phyloP scores from a whole-genome alignment of 2,113 vertebrate species.

The Upupa epops region DNA sequence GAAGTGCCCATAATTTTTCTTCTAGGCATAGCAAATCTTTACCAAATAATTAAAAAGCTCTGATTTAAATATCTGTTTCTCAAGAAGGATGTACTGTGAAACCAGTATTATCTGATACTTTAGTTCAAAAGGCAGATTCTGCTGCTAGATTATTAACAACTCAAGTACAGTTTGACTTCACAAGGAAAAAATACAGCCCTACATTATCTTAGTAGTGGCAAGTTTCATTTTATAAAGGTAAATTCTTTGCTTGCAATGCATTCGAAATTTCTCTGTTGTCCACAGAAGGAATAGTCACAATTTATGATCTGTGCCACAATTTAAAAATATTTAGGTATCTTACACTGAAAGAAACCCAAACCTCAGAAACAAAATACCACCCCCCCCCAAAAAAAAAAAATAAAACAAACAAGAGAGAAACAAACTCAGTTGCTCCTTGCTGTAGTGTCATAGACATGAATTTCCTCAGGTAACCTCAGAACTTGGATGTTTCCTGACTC shows the following conservation, averaged over 20 bases:
- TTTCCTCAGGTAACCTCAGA: background rate
- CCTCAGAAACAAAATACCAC: no score
- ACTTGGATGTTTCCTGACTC: background rate
- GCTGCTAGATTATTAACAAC: background rate
- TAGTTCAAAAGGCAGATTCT: background rate
- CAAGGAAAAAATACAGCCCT: background rate
- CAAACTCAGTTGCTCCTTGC: background rate
- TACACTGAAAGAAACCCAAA: background rate
- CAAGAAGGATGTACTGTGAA: background rate
- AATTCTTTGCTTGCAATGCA: background rate
- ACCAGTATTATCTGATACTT: background rate
- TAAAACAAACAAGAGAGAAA: background rate
- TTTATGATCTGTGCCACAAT: background rate
- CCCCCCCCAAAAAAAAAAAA: background rate
- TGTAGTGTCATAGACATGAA: background rate
- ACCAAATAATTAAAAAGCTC: background rate
- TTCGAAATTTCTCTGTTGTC: background rate
- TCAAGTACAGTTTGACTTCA: background rate
- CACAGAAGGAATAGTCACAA: background rate
- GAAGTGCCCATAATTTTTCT: background rate
- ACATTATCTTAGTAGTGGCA: background rate
- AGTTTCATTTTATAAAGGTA: background rate
- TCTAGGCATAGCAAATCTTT: background rate
- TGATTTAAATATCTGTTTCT: conserved; percentile 34
- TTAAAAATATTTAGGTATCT: background rate